Conservation (phyloP, 2,113 vertebrate species). For the Oncorhynchus tshawytscha region DNA sequence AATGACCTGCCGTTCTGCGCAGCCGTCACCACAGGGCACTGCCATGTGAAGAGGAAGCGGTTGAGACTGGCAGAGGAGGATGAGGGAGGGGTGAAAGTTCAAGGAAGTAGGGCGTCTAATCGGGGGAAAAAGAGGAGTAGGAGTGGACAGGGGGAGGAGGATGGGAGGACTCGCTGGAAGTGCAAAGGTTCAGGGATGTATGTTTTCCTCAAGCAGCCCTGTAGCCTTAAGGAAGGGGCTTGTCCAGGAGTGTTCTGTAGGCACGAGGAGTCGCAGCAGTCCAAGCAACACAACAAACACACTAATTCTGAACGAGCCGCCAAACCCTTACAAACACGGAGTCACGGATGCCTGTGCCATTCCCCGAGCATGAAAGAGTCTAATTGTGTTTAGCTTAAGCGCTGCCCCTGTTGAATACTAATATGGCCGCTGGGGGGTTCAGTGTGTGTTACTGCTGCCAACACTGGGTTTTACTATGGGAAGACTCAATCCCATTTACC, state of each 20-base stretch:
- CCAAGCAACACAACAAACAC: constrained; percentile 5
- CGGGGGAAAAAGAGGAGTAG: constrained; percentile 1
- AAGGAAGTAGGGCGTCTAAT: not conserved
- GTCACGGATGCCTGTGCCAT: constrained; percentile 29
- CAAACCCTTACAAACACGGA: not conserved
- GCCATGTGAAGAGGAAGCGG: not conserved
- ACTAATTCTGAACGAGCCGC: constrained; percentile 3
- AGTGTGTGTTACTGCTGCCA: not conserved
- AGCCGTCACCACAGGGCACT: not conserved
- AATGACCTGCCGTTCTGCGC: constrained; percentile 8
- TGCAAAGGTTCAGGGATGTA: not conserved
- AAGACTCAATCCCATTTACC: constrained; percentile 36
- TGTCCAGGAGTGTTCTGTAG: not conserved
- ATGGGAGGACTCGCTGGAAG: not conserved
- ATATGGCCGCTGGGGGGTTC: constrained; percentile 31
- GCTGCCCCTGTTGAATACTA: constrained; percentile 43
- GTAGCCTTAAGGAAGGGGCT: not conserved
- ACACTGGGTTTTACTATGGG: not conserved
- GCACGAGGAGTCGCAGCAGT: not conserved
- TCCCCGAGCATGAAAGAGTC: constrained; percentile 35
- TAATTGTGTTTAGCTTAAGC: constrained; percentile 44
- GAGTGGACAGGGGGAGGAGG: not conserved
- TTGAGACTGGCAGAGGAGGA: not conserved
- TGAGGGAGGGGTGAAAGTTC: constrained; percentile 20
- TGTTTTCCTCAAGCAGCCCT: not conserved